Evolutionary conservation across 2,888 invertebrate genomes (phyloP).

Genomic region (Drosophila ustulata): DNA sequence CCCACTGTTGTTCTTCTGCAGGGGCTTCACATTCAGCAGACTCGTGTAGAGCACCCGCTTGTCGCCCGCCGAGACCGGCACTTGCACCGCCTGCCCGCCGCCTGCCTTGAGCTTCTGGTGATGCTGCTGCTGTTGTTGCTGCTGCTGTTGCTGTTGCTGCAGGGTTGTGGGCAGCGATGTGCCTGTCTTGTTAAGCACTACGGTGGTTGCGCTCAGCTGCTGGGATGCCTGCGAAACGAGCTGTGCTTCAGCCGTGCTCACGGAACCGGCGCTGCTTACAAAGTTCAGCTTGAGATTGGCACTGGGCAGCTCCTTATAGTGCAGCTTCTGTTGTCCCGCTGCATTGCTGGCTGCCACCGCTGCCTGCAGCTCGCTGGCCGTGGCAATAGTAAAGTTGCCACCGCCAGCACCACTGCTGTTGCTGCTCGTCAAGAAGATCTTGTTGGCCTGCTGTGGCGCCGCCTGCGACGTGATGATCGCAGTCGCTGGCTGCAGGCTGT

Average conservation of each 20-base stretch:
- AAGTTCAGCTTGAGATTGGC: constrained; percentile 84
- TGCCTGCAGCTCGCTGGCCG: constrained; percentile 79
- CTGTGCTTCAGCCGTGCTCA: constrained; percentile 49
- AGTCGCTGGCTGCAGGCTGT: constrained; percentile 84
- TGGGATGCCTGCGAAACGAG: constrained; percentile 68
- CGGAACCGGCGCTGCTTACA: constrained; percentile 71
- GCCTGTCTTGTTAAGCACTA: constrained; percentile 76
- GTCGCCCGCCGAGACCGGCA: constrained; percentile 53
- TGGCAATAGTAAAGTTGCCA: constrained; percentile 82
- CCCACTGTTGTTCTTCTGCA: constrained; percentile 83
- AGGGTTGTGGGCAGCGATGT: constrained; percentile 47
- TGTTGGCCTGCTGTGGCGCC: constrained; percentile 78
- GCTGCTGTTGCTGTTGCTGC: constrained; percentile 65
- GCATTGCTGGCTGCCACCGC: constrained; percentile 60
- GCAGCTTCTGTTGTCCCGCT: constrained; percentile 77
- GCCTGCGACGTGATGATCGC: constrained; percentile 83
- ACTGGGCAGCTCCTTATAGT: constrained; percentile 83
- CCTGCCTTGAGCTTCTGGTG: constrained; percentile 79
- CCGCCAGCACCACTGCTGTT: constrained; percentile 66
- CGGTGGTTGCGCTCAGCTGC: constrained; percentile 71
- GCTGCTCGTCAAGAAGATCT: constrained; percentile 83
- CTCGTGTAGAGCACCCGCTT: constrained; percentile 84
- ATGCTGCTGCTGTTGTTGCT: constrained; percentile 64
- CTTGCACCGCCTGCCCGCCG: constrained; percentile 53
- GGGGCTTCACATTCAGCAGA: constrained; percentile 82